Percentiles rank a stretch among this genome's conserved stretches.
Evolutionary conservation across 2,113 vertebrate species (phyloP).

Genomic region (Dicaeum eximium): DNA sequence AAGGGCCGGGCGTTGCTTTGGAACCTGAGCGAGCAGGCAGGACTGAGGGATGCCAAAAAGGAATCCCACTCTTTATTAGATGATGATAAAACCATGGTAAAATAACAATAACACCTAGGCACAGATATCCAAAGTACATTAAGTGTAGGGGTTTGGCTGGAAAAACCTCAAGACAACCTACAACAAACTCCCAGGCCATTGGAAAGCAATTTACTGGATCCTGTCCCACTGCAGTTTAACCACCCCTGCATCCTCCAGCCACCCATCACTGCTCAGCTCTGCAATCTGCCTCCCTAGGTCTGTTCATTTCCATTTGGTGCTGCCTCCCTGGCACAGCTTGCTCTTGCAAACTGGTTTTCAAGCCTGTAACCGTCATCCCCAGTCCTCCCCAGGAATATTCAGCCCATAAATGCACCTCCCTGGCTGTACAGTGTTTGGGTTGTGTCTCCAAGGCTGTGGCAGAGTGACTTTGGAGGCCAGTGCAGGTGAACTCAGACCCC

Average conservation of each 20-base stretch:
- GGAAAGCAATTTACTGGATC: not conserved
- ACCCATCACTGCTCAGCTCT: not conserved
- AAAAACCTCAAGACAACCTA: not conserved
- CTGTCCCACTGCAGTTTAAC: not conserved
- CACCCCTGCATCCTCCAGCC: not conserved
- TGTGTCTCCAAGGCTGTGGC: not conserved
- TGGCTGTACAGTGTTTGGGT: not conserved
- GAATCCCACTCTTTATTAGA: not conserved
- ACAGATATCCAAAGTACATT: not conserved
- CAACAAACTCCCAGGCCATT: not conserved
- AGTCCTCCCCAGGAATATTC: not conserved
- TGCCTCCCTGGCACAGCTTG: not conserved
- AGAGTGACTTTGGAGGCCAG: not conserved
- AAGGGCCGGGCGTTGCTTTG: rapidly evolving
- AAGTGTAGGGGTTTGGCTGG: not conserved
- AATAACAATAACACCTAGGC: not conserved
- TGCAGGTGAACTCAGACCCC: not conserved
- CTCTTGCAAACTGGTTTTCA: not conserved
- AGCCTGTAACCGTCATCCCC: not conserved
- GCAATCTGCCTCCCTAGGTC: not conserved
- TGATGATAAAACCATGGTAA: slow-evolving; percentile 12
- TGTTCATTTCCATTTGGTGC: not conserved
- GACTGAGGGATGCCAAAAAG: not conserved
- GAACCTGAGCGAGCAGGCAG: not conserved
- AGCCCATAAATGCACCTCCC: not conserved